Percentiles rank a stretch among this genome's conserved stretches.
phyloP scores from a whole-genome alignment of 1,140 invertebrate species.

The Amyelois transitella region DNA sequence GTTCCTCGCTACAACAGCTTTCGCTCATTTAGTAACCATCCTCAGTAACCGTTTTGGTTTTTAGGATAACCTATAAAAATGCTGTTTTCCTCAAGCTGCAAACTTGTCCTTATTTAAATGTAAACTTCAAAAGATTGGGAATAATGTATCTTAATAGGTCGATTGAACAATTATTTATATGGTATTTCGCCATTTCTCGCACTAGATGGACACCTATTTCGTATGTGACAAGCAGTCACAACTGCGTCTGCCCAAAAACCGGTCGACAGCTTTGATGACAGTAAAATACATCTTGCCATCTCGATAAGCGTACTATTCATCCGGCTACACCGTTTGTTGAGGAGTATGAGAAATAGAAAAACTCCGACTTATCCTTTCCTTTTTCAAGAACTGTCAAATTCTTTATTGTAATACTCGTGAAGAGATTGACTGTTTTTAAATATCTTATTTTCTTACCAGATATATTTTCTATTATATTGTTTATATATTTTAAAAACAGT shows the following conservation, averaged over 20 bases:
- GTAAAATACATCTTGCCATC: conserved; percentile 47
- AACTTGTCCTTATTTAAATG: too few species aligned
- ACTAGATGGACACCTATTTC: conserved; percentile 51
- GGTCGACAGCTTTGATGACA: conserved; percentile 23
- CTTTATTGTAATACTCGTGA: conserved; percentile 40
- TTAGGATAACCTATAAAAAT: too few species aligned
- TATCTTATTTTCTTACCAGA: conserved; percentile 31
- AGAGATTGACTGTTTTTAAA: conserved; percentile 52
- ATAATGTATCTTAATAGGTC: too few species aligned
- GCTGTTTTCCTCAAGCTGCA: too few species aligned
- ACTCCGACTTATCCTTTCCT: conserved; percentile 54
- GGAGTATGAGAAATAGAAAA: conserved; percentile 54
- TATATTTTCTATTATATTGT: conserved; percentile 32
- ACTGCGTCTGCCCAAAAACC: conserved; percentile 46
- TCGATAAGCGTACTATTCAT: conserved; percentile 55
- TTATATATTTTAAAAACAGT: conserved; percentile 29
- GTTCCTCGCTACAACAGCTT: too few species aligned
- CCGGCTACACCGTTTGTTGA: conserved; percentile 66
- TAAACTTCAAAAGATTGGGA: too few species aligned
- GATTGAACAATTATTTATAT: too few species aligned
- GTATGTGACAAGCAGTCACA: conserved; percentile 40
- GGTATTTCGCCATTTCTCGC: conserved; percentile 37
- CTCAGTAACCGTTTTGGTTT: too few species aligned
- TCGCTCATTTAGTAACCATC: too few species aligned
- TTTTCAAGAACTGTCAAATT: conserved; percentile 43